Conservation (phyloP, 2,888 invertebrate species). For the Noctua janthe region DNA sequence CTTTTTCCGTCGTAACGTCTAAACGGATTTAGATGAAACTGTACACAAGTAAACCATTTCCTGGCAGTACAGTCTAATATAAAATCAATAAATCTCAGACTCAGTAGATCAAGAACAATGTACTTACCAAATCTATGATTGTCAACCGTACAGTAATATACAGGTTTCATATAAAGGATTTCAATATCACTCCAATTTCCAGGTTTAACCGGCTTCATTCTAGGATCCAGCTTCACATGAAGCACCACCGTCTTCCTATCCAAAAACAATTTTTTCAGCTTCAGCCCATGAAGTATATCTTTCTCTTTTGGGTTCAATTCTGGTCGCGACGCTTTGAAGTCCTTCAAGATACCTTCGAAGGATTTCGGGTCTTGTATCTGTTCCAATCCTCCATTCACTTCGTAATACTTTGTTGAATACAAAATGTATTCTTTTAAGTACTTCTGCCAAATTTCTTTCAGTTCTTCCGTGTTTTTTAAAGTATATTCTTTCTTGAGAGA, state of each 20-base stretch:
- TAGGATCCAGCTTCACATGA: conserved; percentile 77
- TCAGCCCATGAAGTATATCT: conserved; percentile 71
- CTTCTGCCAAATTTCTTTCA: conserved; percentile 73
- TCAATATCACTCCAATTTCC: conserved; percentile 78
- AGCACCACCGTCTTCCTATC: conserved; percentile 77
- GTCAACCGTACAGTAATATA: conserved; percentile 76
- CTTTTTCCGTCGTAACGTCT: background rate
- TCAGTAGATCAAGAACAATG: background rate
- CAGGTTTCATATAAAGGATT: conserved; percentile 79
- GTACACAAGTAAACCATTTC: background rate
- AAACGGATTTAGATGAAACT: background rate
- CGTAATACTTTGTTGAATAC: conserved; percentile 77
- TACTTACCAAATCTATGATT: conserved; percentile 77
- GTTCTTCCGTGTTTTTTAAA: conserved; percentile 61
- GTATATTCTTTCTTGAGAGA: conserved; percentile 67
- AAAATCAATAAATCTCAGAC: background rate
- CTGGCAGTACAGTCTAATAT: background rate
- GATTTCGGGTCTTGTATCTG: conserved; percentile 51
- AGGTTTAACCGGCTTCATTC: conserved; percentile 75
- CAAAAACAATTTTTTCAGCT: conserved; percentile 79
- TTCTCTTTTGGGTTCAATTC: conserved; percentile 70
- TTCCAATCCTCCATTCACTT: conserved; percentile 67
- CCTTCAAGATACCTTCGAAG: conserved; percentile 69
- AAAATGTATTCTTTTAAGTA: conserved; percentile 81
- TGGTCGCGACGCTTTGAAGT: conserved; percentile 68